These are phyloP conservation scores for Pseudoatta argentina DNA, from an alignment of 1,140 invertebrate genomes.

Conservation along the genomic window DNA sequence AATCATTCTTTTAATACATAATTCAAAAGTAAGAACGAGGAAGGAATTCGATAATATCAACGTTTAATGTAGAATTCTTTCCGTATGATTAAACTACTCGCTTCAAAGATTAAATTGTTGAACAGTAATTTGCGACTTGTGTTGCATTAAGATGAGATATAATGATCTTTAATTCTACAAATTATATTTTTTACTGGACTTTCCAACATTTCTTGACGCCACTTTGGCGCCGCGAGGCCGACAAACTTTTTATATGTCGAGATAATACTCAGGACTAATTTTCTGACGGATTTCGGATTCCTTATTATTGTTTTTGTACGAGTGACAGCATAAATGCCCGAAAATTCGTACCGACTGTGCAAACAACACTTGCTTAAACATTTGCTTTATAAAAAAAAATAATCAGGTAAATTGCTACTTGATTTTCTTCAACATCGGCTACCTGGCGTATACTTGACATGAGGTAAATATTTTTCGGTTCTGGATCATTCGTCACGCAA, in stretches of 20 bases:
- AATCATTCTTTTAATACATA: slow-evolving; percentile 17
- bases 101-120: slow-evolving; percentile 38
- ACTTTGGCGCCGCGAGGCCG: slow-evolving; percentile 17
- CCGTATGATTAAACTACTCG: slow-evolving; percentile 24
- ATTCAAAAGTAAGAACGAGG: slow-evolving; percentile 36
- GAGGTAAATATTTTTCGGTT: slow-evolving; percentile 39
- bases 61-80: background rate
- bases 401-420: slow-evolving; percentile 38
- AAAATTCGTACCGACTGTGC: slow-evolving; percentile 20
- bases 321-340: slow-evolving; percentile 20
- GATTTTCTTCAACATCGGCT: slow-evolving; percentile 1
- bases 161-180: slow-evolving; percentile 14
- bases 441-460: background rate
- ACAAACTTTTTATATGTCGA: background rate
- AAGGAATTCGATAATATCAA: slow-evolving; percentile 17
- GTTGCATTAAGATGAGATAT: background rate
- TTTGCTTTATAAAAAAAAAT: slow-evolving; percentile 20
- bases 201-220: slow-evolving; percentile 4
- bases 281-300: slow-evolving; percentile 35
- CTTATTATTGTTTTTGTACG: slow-evolving; percentile 47
- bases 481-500: slow-evolving; percentile 57
- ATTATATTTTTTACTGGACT: slow-evolving; percentile 18
- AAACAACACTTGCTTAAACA: slow-evolving; percentile 53
- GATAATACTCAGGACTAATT: slow-evolving; percentile 31
- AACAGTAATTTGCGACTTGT: slow-evolving; percentile 41